A percentile compares a stretch with the other conserved stretches of the same genome.
Evolutionary conservation across 1,140 invertebrate genomes (phyloP).

Genomic region (Grapholita molesta): DNA sequence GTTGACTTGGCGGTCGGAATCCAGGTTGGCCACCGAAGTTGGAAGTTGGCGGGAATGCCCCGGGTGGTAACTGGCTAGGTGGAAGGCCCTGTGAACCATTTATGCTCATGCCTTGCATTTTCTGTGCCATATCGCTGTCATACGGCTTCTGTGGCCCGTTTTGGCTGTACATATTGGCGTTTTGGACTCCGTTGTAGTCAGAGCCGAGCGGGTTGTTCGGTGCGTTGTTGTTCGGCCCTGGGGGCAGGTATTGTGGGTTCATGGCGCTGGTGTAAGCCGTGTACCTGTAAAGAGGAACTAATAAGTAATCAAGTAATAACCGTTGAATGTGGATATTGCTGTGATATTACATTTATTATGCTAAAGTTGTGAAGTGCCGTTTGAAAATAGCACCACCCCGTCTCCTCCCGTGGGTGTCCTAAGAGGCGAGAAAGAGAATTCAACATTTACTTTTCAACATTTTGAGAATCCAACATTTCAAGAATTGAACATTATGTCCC

Average conservation of each 20-base stretch:
- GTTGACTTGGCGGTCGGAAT: conserved; percentile 12
- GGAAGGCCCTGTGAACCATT: conserved; percentile 55
- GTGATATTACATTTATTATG: too few species aligned
- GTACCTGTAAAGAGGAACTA: conserved; percentile 40
- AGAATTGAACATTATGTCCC: too few species aligned
- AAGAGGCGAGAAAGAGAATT: too few species aligned
- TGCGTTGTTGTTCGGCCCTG: conserved; percentile 71
- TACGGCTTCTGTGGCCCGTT: conserved; percentile 48
- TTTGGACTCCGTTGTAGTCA: conserved; percentile 66
- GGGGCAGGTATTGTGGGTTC: conserved; percentile 70
- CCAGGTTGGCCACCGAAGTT: conserved; percentile 7
- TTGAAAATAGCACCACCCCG: too few species aligned
- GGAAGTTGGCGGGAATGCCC: conserved; percentile 14
- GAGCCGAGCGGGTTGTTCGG: conserved; percentile 55
- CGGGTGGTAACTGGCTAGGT: conserved; percentile 55
- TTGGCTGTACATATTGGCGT: conserved; percentile 60
- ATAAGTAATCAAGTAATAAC: neutral
- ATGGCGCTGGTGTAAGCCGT: conserved; percentile 57
- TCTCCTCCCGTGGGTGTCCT: too few species aligned
- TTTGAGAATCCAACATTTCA: too few species aligned
- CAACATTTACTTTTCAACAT: too few species aligned
- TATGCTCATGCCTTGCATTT: conserved; percentile 69
- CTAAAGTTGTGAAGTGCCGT: too few species aligned
- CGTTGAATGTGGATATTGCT: too few species aligned
- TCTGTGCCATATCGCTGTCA: conserved; percentile 61